phyloP scores from a whole-genome alignment of 2,888 invertebrate species.

The Salpingus planirostris region DNA sequence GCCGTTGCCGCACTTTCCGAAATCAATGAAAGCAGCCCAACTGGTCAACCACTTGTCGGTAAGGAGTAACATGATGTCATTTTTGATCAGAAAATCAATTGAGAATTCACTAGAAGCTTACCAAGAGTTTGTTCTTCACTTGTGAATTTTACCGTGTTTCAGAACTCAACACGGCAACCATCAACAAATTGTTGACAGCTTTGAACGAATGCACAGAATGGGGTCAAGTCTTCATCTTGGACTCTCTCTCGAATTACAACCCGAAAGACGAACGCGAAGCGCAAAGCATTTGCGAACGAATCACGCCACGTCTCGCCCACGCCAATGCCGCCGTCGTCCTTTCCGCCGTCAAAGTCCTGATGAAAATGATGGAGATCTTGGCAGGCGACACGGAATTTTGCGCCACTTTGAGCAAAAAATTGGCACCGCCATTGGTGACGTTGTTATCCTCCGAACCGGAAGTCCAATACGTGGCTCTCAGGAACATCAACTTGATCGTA shows the following conservation, averaged over 20 bases:
- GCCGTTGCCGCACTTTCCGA: constrained; percentile 97
- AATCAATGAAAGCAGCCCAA: constrained; percentile 94
- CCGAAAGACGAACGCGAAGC: constrained; percentile 97
- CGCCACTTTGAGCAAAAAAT: constrained; percentile 85
- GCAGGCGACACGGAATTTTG: constrained; percentile 91
- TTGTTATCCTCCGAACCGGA: constrained; percentile 96
- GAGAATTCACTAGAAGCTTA: too few relatives aligned
- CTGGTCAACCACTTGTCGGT: constrained; percentile 86
- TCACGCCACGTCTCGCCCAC: constrained; percentile 94
- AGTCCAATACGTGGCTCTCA: constrained; percentile 96
- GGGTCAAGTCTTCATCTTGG: constrained; percentile 98
- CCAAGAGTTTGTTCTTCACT: neutral
- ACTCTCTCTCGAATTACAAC: constrained; percentile 93
- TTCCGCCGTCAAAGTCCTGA: constrained; percentile 94
- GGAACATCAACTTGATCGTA: constrained; percentile 98
- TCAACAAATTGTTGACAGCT: constrained; percentile 96
- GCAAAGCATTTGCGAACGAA: constrained; percentile 95
- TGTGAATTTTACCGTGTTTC: constrained; percentile 7
- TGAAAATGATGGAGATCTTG: constrained; percentile 98
- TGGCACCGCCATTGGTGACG: constrained; percentile 98
- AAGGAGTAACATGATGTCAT: constrained; percentile 25
- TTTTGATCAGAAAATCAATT: constrained; percentile 1
- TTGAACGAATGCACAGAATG: constrained; percentile 99
- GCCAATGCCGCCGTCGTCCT: constrained; percentile 99
- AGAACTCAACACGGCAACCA: constrained; percentile 95